Evolutionary conservation across 23 tunicate species (phyloP).

Genomic region (Styela clava): DNA sequence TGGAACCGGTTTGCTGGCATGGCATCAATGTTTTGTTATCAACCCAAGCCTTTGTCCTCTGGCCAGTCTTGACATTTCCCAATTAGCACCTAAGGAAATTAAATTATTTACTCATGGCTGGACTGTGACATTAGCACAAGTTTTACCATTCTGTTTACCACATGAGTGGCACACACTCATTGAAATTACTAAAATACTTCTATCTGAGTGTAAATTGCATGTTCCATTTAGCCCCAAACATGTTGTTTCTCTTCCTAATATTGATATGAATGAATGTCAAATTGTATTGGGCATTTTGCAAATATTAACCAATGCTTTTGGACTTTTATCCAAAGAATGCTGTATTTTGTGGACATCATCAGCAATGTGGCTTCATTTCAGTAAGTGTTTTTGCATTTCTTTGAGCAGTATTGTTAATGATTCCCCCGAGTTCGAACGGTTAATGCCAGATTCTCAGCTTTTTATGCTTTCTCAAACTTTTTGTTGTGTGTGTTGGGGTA

Average conservation of each 20-base stretch:
- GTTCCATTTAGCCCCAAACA: background rate
- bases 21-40: conserved; percentile 23
- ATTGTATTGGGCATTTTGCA: background rate
- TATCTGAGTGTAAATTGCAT: background rate
- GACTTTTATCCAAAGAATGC: background rate
- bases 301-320: background rate
- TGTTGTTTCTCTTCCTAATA: background rate
- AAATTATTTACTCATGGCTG: conserved; percentile 10
- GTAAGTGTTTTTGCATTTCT: background rate
- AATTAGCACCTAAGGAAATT: background rate
- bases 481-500: background rate
- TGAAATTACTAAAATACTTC: conserved; percentile 19
- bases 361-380: background rate
- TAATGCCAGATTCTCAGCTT: background rate
- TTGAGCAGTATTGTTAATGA: background rate
- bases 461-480: conserved; percentile 4
- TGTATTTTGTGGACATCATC: conserved; percentile 2
- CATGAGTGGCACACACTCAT: conserved; percentile 2
- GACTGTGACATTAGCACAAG: conserved; percentile 11
- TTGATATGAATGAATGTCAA: conserved; percentile 3
- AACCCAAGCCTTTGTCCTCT: conserved; percentile 25
- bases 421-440: conserved; percentile 4
- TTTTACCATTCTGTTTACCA: conserved; percentile 1
- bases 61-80: background rate
- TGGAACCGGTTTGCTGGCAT: conserved; percentile 31